Conservation (phyloP, 2,113 vertebrate genomes). For the Lynx canadensis region DNA sequence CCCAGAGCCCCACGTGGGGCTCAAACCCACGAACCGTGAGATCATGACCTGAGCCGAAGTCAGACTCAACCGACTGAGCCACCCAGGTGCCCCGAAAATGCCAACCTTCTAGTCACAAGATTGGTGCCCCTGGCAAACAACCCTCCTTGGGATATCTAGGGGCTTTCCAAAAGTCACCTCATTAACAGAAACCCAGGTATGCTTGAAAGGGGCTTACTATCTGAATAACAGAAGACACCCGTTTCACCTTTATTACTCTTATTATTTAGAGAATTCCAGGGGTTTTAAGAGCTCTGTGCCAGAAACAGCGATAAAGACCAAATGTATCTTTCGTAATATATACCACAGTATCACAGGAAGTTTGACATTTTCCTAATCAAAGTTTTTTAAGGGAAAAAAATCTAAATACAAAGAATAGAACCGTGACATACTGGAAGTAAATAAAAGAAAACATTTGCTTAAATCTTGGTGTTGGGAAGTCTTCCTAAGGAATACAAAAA, state of each 20-base stretch:
- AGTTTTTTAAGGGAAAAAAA: neutral
- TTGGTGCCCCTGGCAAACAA: neutral
- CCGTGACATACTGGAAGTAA: neutral
- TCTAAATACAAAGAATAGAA: slow-evolving; percentile 2
- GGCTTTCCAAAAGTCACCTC: neutral
- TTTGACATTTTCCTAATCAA: slow-evolving; percentile 30
- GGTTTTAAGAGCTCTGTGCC: neutral
- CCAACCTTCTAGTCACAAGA: neutral
- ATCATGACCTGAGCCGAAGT: too few relatives aligned
- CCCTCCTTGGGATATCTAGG: neutral
- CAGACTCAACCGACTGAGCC: too few relatives aligned
- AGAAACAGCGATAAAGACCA: neutral
- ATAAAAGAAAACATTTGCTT: slow-evolving; percentile 17
- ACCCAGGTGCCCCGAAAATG: neutral
- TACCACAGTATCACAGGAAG: neutral
- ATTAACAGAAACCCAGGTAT: neutral
- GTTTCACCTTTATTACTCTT: neutral
- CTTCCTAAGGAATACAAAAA: slow-evolving; percentile 8
- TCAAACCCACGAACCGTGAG: too few relatives aligned
- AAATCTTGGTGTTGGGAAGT: slow-evolving; percentile 7
- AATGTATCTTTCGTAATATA: neutral
- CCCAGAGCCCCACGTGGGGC: too few relatives aligned
- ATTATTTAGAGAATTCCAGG: neutral
- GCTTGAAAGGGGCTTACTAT: neutral
- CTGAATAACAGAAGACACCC: neutral